Base-by-base conservation (phyloP, 2,888 invertebrate genomes). In the Petrolisthes cinctipes region DNA sequence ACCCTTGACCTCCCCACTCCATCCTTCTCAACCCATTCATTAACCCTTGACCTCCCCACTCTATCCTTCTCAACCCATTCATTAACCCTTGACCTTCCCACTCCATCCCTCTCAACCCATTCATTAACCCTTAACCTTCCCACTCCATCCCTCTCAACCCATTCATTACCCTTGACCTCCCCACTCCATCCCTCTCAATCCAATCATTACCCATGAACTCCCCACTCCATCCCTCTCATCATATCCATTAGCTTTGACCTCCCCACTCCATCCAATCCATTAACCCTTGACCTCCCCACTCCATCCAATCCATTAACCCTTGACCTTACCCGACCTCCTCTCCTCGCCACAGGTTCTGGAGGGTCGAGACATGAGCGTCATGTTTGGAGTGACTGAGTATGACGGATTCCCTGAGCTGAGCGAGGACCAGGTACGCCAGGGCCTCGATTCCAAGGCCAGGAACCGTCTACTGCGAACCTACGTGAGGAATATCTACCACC, bases 401-500 rank as follows among this genome's bases (percentile, higher is more conserved):
- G 90, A 91, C 76, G 89, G 89, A 0, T 90, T 86, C 82, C 82
- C 83, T 23, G 88, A 91, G 68, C 87, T 91, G 57, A 86, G 81
- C n/a, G 57, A 61, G 53, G 73, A 83, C 17, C 91, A 91, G 85
- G 85, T 80, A 3, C 71, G 68, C 1, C 73, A 86, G 20, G 91
- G 91, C 4, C 56, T 91, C n/a, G 90, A 83, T 37, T 66, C 85
- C 9, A 71, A 76, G 53, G 89, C 89, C 82, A 94, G 97, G 88
- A 97, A 97, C 93, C 95, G 96, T 92, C 97, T 97, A 92, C 94
- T 97, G 91, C 95, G 98, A 92, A 97, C 98, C 61, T 97, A 98
- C 93, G 98, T 99, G 85, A 95, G 98, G 90, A 98, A 99, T 93
- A 96, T 98, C 61, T 99, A 97, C 94, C 96, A 96, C 91, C 98